Conservation (phyloP, 2,797 vertebrate species). For the Brotula barbata region DNA sequence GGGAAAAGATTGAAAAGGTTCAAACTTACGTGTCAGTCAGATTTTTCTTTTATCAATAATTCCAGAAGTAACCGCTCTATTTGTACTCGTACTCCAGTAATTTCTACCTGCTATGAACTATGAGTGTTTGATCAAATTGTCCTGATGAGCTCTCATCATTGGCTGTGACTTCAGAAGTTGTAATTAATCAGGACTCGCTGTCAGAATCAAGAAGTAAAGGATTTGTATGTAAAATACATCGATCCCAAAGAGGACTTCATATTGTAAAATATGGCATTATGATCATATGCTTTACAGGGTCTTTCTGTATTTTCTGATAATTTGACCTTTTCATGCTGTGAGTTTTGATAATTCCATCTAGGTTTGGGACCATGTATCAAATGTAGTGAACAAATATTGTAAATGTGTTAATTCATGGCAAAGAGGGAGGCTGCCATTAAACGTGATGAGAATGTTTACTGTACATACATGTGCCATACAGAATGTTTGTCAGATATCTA, state of each 20-base stretch:
- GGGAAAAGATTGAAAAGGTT: too few relatives aligned
- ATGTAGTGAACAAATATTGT: conserved; percentile 47
- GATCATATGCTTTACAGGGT: conserved; percentile 51
- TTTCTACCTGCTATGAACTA: too few relatives aligned
- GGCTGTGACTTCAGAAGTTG: not conserved
- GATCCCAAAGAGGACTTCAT: conserved; percentile 58
- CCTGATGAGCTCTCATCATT: not conserved
- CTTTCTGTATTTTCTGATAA: conserved; percentile 53
- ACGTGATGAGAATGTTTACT: conserved; percentile 60
- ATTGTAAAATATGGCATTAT: conserved; percentile 35
- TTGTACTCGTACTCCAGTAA: too few relatives aligned
- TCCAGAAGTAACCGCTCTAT: too few relatives aligned
- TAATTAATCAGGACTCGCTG: conserved; percentile 29
- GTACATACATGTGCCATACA: conserved; percentile 71
- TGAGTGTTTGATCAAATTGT: too few relatives aligned
- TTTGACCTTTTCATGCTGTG: conserved; percentile 56
- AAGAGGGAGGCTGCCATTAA: not conserved
- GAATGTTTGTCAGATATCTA: conserved; percentile 50
- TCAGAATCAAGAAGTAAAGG: conserved; percentile 34
- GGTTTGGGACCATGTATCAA: conserved; percentile 47
- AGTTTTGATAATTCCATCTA: conserved; percentile 58
- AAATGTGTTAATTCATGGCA: conserved; percentile 34
- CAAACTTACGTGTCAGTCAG: too few relatives aligned
- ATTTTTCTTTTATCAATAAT: too few relatives aligned
- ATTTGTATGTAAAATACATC: conserved; percentile 17